Base-by-base conservation (phyloP, 1,140 invertebrate genomes). In the Apis dorsata region DNA sequence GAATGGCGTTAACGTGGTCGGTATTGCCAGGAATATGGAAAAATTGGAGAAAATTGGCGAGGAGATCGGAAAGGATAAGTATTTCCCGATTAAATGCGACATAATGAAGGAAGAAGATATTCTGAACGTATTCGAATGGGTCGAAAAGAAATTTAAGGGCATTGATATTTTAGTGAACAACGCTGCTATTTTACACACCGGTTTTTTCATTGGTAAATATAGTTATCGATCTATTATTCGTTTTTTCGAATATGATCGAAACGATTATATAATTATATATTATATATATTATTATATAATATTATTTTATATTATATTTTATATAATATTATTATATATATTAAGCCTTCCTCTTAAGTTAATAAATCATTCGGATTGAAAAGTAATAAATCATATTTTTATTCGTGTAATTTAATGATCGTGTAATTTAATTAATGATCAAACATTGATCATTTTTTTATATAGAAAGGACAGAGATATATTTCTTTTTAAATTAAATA, bases 131-230 rank as follows among this genome's bases (percentile, higher is more conserved):
- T 97, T 97, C 87, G 87, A 94, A 28, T 95, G 94, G 94, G 93
- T 96, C 7, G 94, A 95, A 65, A 88, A 92, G 11, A 92, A 93
- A n/a, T 88, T 96, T 12, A 95, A 95, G 4, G 94, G 95, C 17
- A 93, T 96, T 19, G 95, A 96, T 86, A 93, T 97, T 8, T 93
- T 96, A 49, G 91, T 97, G 2, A 97, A 97, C 88, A 97, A 96
- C 90, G 96, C 96, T 0, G 96, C 95, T 5, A 73, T 95, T 1
- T 0, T 28, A 4, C 0, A 15, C 1, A 0, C 0, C 0, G 49
- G 69, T 11, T 2, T 28, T 21, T 83, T 91, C 44, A 82, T 89
- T 28, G 88, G 89, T 91, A 76, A 59, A 60, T 19, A 11, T 21
- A 15, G 0, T 17, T 8, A 28, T 28, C 24, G 1, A 17, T 28